Conservation (phyloP, 2,113 vertebrate species). For the Accipiter virgatus region DNA sequence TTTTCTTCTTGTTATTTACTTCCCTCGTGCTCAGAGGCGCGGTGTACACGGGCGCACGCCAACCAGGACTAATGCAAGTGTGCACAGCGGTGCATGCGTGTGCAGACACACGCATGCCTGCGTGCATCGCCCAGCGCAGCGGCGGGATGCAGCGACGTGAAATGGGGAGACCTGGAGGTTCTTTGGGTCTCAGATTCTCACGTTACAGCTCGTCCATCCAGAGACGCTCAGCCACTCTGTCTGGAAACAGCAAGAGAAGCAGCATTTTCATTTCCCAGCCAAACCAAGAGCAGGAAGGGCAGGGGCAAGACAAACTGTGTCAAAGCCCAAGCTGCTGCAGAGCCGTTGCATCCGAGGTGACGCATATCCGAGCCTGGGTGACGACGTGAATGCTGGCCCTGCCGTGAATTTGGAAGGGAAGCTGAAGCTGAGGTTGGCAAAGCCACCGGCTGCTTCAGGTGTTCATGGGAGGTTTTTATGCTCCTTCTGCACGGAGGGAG, state of each 20-base stretch:
- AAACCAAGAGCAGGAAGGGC: background rate
- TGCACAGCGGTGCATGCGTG: background rate
- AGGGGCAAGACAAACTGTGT: background rate
- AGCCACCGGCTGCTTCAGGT: background rate
- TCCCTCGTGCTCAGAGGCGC: background rate
- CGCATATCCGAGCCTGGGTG: background rate
- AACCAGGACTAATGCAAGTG: fast-evolving
- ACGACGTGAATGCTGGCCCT: background rate
- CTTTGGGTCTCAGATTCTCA: background rate
- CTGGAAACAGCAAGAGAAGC: background rate
- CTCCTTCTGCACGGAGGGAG: background rate
- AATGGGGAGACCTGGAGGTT: background rate
- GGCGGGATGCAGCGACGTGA: fast-evolving
- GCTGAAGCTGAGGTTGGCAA: background rate
- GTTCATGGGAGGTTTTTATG: background rate
- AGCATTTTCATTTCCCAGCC: background rate
- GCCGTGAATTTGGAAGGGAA: fast-evolving
- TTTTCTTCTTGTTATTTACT: background rate
- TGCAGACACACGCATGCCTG: fast-evolving
- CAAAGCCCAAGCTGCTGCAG: background rate
- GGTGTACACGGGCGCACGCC: fast-evolving
- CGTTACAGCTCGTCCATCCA: fast-evolving
- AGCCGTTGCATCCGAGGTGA: background rate
- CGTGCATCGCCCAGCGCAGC: background rate
- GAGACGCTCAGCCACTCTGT: background rate